These are phyloP conservation scores for Eristalis intricaria DNA, from an alignment of 2,888 invertebrate genomes.

Conservation along the genomic window DNA sequence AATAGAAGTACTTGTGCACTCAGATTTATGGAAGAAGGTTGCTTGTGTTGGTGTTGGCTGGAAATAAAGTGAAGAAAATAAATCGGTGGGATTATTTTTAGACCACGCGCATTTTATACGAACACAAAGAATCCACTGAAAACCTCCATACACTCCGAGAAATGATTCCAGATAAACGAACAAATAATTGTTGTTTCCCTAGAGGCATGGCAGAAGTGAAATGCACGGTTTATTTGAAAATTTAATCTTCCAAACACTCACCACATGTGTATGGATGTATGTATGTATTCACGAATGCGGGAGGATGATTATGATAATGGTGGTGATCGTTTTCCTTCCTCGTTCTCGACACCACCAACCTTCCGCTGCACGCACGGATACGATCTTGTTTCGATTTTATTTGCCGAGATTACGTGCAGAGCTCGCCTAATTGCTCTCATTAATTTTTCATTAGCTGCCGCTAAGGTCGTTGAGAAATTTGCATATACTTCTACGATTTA, in stretches of 20 bases:
- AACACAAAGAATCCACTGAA: constrained; percentile 48
- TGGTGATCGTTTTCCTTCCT: neutral
- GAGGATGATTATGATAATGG: constrained; percentile 42
- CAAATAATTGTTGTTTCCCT: constrained; percentile 61
- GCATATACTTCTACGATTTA: constrained; percentile 24
- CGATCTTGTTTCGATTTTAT: constrained; percentile 40
- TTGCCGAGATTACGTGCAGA: constrained; percentile 40
- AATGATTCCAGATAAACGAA: constrained; percentile 62
- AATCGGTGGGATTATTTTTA: constrained; percentile 53
- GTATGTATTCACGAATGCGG: constrained; percentile 10
- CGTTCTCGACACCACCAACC: neutral
- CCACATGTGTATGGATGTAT: neutral
- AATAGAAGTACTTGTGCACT: constrained; percentile 64
- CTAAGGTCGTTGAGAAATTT: constrained; percentile 28
- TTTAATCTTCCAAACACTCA: constrained; percentile 40
- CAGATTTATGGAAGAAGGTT: constrained; percentile 43
- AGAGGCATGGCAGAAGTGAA: constrained; percentile 36
- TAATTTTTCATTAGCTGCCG: constrained; percentile 48
- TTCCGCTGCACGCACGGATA: constrained; percentile 2
- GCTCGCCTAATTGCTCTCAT: constrained; percentile 55
- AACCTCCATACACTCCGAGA: neutral
- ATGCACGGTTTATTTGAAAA: constrained; percentile 61
- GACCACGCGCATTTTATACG: constrained; percentile 14
- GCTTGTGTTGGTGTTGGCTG: constrained; percentile 20
- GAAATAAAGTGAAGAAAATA: constrained; percentile 31